Evolutionary conservation across 1,140 invertebrate species (phyloP).

Genomic region (Lasioglossum albipes): DNA sequence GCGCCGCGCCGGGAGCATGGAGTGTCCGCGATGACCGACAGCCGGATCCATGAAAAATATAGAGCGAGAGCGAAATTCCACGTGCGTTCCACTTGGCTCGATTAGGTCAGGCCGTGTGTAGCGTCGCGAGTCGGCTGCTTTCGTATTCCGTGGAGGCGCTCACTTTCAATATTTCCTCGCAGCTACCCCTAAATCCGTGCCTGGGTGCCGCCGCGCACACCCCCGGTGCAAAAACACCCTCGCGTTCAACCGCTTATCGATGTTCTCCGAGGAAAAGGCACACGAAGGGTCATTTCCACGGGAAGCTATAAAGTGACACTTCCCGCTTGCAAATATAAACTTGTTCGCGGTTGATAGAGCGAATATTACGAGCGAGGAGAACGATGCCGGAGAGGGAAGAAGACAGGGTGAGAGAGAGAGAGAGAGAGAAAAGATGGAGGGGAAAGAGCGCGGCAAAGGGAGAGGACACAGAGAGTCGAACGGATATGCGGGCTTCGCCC

Average conservation of each 20-base stretch:
- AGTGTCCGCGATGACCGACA: constrained; percentile 57
- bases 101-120: constrained; percentile 69
- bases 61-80: constrained; percentile 57
- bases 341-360: constrained; percentile 69
- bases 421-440: no score
- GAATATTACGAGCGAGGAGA: constrained; percentile 54
- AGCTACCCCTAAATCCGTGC: constrained; percentile 10
- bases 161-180: constrained; percentile 71
- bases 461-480: constrained; percentile 23
- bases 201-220: no score
- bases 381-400: not conserved
- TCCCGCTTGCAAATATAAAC: constrained; percentile 61
- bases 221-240: not conserved
- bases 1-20: no score
- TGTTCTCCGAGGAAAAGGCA: constrained; percentile 53
- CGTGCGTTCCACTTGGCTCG: constrained; percentile 73
- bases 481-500: constrained; percentile 66
- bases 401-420: no score
- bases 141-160: constrained; percentile 73
- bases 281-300: constrained; percentile 50
- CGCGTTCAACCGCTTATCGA: constrained; percentile 53
- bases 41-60: constrained; percentile 58
- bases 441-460: not conserved
- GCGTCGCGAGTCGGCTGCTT: constrained; percentile 65
- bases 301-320: constrained; percentile 72